Conservation (phyloP, 2,113 vertebrate species). For the Bombycilla garrulus region DNA sequence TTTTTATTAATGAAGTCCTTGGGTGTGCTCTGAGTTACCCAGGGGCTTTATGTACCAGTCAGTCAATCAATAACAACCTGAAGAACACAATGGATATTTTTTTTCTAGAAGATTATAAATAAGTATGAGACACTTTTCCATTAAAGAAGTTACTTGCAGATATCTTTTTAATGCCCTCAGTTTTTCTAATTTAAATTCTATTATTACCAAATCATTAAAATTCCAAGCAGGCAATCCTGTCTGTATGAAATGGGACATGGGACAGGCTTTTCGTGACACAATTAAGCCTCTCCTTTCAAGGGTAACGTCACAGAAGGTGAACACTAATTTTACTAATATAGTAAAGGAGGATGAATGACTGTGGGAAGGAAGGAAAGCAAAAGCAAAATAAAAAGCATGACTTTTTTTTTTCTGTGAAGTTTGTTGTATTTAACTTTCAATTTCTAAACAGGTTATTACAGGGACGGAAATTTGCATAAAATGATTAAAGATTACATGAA, state of each 20-base stretch:
- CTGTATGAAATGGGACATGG: neutral
- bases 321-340: constrained; percentile 24
- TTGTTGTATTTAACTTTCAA: neutral
- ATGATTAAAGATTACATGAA: constrained; percentile 17
- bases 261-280: constrained; percentile 5
- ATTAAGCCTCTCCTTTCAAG: constrained; percentile 58
- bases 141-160: constrained; percentile 1
- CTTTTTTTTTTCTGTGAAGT: neutral
- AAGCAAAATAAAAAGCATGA: neutral
- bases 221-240: constrained; percentile 50
- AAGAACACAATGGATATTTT: neutral
- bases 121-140: neutral
- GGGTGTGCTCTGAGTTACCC: neutral
- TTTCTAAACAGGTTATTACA: constrained; percentile 24
- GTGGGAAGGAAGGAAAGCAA: neutral
- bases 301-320: constrained; percentile 10
- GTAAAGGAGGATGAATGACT: constrained; percentile 18
- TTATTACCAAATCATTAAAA: constrained; percentile 41
- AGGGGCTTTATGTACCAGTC: neutral
- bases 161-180: constrained; percentile 31
- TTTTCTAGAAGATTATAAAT: constrained; percentile 18
- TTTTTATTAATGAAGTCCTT: neutral
- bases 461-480: constrained; percentile 28
- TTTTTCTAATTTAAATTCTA: constrained; percentile 54
- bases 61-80: constrained; percentile 2